Conservation (phyloP, 2,888 invertebrate genomes). For the Sminthurides aquaticus region DNA sequence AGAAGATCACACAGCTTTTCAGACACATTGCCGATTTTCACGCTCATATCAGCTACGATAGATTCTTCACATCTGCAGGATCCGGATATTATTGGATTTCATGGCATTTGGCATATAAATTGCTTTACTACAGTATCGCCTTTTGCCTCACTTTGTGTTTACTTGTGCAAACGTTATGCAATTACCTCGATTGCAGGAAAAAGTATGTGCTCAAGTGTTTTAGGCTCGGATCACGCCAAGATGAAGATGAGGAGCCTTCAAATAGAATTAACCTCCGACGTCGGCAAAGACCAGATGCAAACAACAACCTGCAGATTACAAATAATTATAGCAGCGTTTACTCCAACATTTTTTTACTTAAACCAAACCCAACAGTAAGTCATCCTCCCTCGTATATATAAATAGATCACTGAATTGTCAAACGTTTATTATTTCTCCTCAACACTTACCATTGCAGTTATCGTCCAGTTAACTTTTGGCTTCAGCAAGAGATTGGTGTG, state of each 20-base stretch:
- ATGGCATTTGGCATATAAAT: neutral
- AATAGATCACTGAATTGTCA: too few species aligned
- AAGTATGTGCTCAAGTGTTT: slow-evolving; percentile 1
- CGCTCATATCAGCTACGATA: neutral
- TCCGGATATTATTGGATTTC: neutral
- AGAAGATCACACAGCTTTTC: neutral
- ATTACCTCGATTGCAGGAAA: neutral
- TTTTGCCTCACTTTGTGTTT: slow-evolving; percentile 1
- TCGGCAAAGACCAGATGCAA: neutral
- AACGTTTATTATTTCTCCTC: too few species aligned
- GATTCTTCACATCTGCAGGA: neutral
- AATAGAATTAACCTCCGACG: neutral
- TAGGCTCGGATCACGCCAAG: neutral
- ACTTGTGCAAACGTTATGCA: neutral
- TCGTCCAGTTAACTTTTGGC: too few species aligned
- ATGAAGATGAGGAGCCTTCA: neutral
- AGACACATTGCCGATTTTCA: neutral
- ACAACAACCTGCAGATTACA: neutral
- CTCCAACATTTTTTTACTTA: neutral
- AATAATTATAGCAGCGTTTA: neutral
- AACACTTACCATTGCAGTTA: too few species aligned
- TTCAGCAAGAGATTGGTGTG: too few species aligned
- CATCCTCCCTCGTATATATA: too few species aligned
- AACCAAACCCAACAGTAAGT: neutral
- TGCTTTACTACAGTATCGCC: neutral